Evolutionary conservation across 1,140 invertebrate genomes (phyloP).

Genomic region (Gonatopus flavifemur): DNA sequence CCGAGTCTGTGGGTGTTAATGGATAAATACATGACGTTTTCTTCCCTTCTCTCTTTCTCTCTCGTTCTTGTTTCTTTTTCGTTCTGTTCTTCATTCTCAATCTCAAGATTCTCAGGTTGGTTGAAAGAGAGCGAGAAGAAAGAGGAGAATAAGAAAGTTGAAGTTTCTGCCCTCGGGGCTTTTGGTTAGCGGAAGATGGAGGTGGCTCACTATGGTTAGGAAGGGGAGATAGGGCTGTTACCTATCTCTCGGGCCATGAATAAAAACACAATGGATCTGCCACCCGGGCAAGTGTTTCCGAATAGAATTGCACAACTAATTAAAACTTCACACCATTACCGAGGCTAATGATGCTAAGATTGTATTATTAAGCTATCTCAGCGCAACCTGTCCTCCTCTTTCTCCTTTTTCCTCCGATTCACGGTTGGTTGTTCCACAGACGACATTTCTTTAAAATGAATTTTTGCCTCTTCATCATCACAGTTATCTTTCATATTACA

Average conservation of each 20-base stretch:
- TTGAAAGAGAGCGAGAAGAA: neutral
- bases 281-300: slow-evolving; percentile 48
- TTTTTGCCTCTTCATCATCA: no score
- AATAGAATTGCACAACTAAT: slow-evolving; percentile 57
- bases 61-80: no score
- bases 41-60: no score
- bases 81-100: no score
- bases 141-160: slow-evolving; percentile 31
- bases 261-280: slow-evolving; percentile 53
- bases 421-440: slow-evolving; percentile 2
- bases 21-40: slow-evolving; percentile 31
- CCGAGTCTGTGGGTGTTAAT: slow-evolving; percentile 23
- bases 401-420: slow-evolving; percentile 1
- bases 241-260: slow-evolving; percentile 45
- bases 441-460: no score
- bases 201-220: slow-evolving; percentile 7
- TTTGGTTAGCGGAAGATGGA: slow-evolving; percentile 16
- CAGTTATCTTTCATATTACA: no score
- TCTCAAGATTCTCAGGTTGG: slow-evolving; percentile 5
- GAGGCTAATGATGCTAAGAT: slow-evolving; percentile 55
- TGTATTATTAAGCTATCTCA: slow-evolving; percentile 55
- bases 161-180: slow-evolving; percentile 30
- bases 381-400: slow-evolving; percentile 16
- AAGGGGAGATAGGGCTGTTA: slow-evolving; percentile 30
- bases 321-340: slow-evolving; percentile 57